Evolutionary conservation across 1,140 invertebrate genomes (phyloP), one percentile per base, ranked within the genome.

Genomic region (Odontomachus brunneus): DNA sequence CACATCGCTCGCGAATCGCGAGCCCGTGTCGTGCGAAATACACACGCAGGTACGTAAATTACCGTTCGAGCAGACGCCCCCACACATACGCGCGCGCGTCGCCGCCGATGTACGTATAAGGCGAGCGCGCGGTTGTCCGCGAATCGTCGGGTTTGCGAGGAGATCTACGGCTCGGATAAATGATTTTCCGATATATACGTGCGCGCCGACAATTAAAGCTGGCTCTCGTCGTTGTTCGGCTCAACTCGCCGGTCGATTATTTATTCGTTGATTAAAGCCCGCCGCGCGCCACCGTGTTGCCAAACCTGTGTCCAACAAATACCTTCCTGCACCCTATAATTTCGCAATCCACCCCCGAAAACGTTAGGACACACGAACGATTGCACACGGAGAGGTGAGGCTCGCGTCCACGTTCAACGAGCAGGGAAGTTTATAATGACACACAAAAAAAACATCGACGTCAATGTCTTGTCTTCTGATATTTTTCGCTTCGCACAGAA

Each of bases 1-100:
- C 62, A 44, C 72, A 22, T 24, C 14, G 55, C 59, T n/a, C 59
- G 26, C n/a, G 48, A 17, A 29, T 24, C 38, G 38, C 38, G 38
- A 44, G 38, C 38, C 38, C 9, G 38, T 11, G 38, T 44, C 14
- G 33, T 73, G 29, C 59, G 48, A 9, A 17, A 29, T 29, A 29
- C 17, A 29, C 19, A 22, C 55, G 19, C 63, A 69, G 33, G 65
- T 69, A 80, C 51, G 65, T 80, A 71, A 80, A 80, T 80, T 80
- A 29, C 22, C 75, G 51, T 78, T 67, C 71, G 22, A 38, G 51
- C 3, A 53, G 22, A 71, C 75, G 75, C 75, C 75, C 44, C n/a
- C n/a, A n/a, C n/a, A n/a, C n/a, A 78, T 63, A 80, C 75, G 22
- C 33, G 24, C 24, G 60, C 73, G 60, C 53, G 26, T 66, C 60